Conservation (phyloP, 2,888 invertebrate genomes). For the Dyspetes luteomarginatus region DNA sequence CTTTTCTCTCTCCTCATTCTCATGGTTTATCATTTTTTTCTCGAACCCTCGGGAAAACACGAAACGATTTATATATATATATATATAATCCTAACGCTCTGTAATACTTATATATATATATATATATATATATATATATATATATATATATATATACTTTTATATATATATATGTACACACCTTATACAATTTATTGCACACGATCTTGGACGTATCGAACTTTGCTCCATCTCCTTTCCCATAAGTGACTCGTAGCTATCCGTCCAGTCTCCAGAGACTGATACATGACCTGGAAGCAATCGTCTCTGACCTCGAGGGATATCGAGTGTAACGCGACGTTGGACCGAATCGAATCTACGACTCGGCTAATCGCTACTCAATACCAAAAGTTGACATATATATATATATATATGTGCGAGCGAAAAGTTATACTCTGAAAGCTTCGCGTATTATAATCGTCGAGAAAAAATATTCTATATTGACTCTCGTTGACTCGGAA, state of each 20-base stretch:
- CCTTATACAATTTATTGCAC: not conserved
- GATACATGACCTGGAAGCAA: conserved; percentile 60
- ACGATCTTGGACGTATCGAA: conserved; percentile 50
- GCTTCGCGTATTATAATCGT: not conserved
- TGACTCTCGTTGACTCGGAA: no score
- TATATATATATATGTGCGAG: not conserved
- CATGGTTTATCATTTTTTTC: conserved; percentile 37
- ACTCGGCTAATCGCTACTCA: conserved; percentile 41
- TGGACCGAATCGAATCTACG: conserved; percentile 32
- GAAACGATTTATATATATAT: not conserved
- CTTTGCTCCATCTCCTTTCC: conserved; percentile 26
- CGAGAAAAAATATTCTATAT: not conserved
- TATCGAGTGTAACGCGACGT: conserved; percentile 43
- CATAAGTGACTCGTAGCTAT: conserved; percentile 12
- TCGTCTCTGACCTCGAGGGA: conserved; percentile 52
- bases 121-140: no score
- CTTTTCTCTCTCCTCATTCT: conserved; percentile 26
- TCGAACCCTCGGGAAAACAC: conserved; percentile 9
- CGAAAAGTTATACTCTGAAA: not conserved
- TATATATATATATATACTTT: no score
- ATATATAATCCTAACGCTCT: no score
- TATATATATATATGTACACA: no score
- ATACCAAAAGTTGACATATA: conserved; percentile 17
- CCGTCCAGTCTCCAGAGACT: conserved; percentile 23
- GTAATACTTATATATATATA: no score